phyloP scores from a whole-genome alignment of 2,113 vertebrate species.

The Isurus oxyrinchus region DNA sequence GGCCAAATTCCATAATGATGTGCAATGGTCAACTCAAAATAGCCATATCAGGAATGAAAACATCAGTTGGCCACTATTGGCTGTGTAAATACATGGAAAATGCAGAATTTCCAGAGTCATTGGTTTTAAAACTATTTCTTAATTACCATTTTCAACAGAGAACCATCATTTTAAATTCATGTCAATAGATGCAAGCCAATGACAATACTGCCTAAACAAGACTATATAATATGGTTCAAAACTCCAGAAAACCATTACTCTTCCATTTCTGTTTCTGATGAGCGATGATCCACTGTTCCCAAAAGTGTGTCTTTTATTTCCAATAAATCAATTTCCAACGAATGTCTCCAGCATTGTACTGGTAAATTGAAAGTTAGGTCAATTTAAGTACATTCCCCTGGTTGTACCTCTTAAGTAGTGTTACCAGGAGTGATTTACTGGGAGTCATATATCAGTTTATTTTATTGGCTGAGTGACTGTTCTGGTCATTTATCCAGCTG shows the following conservation, averaged over 20 bases:
- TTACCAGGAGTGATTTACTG: neutral
- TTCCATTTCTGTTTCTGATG: neutral
- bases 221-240: neutral
- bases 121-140: neutral
- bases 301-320: constrained; percentile 20
- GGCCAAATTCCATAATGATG: too few species aligned
- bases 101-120: neutral
- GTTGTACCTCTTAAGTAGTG: neutral
- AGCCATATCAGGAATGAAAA: too few species aligned
- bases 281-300: neutral
- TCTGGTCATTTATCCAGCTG: neutral
- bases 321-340: neutral
- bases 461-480: neutral
- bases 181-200: neutral
- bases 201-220: neutral
- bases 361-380: constrained; percentile 7
- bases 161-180: neutral
- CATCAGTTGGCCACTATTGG: too few species aligned
- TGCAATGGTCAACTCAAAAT: too few species aligned
- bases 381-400: neutral
- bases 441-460: neutral
- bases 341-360: neutral
- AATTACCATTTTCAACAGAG: neutral
- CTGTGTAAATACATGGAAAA: too few species aligned
- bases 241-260: neutral